Evolutionary conservation across 2,888 invertebrate species (phyloP), one percentile per base, ranked within the genome.

Genomic region (Stenotaenia linearis): DNA sequence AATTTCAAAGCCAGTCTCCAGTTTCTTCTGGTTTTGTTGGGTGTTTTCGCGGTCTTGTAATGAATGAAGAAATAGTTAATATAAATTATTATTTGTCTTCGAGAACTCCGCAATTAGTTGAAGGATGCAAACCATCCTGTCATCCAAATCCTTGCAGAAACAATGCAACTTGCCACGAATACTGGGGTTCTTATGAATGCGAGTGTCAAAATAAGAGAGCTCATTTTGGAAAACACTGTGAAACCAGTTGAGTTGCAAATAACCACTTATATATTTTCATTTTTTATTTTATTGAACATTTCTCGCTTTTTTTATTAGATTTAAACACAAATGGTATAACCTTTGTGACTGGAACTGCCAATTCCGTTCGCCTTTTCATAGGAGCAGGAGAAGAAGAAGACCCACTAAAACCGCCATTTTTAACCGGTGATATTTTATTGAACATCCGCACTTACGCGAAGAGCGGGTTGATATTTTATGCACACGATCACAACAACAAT

Each of bases 91-190:
- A 95, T 86, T 95, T 94, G 93, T 94, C 78, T 80, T 83, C 79
- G 82, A 84, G 83, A 79, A 81, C 95, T 79, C 94, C 93, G 77
- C 96, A 95, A 86, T 96, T 97, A 81, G 94, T 95, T 81, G 93
- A 93, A 85, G 95, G 96, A 85, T 97, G 97, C 85, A 94, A 94
- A 85, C 96, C 96, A 0, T 95, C 95, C 0, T 97, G 97, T 86
- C 94, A 95, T 82, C 95, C 96, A 0, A 95, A 95, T 85, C 96
- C 96, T 9, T 97, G 97, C 85, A 92, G 93, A 86, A 96, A 97
- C 85, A 94, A 92, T 75, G 97, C 95, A 0, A 91, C 91, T 82
- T 97, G 88, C 85, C 94, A 94, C 84, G 96, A 97, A 85, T 88
- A 93, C 0, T 97, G 96, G 96, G 95, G 95, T 81, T 92, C 92